A percentile compares a stretch with the other conserved stretches of the same genome.
Evolutionary conservation across 2,797 vertebrate species (phyloP).

Genomic region (Denticeps clupeoides): DNA sequence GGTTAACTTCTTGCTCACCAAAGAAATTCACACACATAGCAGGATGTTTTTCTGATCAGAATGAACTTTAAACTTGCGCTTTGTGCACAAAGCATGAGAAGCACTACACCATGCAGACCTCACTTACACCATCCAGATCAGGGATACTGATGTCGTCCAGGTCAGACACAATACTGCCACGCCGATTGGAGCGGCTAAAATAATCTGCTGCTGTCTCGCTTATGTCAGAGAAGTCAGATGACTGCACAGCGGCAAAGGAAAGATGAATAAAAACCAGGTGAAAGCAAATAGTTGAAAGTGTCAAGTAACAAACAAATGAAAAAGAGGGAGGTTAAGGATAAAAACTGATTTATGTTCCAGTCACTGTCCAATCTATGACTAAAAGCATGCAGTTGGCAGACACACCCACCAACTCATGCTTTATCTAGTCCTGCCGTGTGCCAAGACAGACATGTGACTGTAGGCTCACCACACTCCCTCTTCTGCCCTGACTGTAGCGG

Average conservation of each 20-base stretch:
- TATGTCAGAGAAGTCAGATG: constrained; percentile 75
- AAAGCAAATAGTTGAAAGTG: constrained; percentile 3
- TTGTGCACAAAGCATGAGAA: constrained; percentile 29
- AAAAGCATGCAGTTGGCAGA: background rate
- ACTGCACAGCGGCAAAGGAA: constrained; percentile 47
- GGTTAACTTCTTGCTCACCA: too few relatives aligned
- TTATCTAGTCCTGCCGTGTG: too few relatives aligned
- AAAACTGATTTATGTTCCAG: constrained; percentile 25
- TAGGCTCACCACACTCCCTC: constrained; percentile 80
- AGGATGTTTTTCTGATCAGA: too few relatives aligned
- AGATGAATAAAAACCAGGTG: background rate
- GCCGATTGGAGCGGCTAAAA: constrained; percentile 84
- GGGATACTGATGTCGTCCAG: constrained; percentile 75
- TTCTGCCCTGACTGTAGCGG: constrained; percentile 51
- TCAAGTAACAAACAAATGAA: constrained; percentile 17
- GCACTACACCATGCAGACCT: constrained; percentile 9
- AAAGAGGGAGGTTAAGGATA: constrained; percentile 16
- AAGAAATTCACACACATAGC: too few relatives aligned
- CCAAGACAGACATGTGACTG: too few relatives aligned
- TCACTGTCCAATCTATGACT: too few relatives aligned
- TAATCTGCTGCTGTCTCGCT: constrained; percentile 90
- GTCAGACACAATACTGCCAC: constrained; percentile 87
- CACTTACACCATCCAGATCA: constrained; percentile 80
- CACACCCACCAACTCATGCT: too few relatives aligned
- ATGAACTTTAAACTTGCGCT: too few relatives aligned